These are phyloP conservation scores for Columba guinea DNA, from an alignment of 2,797 vertebrate genomes.

Conservation along the genomic window DNA sequence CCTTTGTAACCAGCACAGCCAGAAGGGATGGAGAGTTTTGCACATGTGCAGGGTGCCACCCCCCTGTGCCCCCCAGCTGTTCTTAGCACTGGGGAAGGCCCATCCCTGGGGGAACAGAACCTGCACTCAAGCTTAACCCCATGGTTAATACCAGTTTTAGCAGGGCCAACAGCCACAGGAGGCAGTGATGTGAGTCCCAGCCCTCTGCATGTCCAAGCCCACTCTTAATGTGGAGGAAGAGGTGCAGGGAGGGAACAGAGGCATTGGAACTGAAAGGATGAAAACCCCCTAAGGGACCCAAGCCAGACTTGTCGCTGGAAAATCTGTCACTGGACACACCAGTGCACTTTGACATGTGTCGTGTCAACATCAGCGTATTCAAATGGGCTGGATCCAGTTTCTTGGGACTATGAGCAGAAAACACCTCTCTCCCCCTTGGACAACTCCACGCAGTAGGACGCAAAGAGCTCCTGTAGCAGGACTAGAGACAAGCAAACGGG, in stretches of 20 bases:
- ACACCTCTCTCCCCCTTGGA: neutral
- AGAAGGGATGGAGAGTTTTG: neutral
- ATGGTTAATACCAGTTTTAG: accelerated
- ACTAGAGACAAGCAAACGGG: neutral
- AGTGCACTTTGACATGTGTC: neutral
- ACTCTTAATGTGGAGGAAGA: neutral
- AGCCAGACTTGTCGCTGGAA: neutral
- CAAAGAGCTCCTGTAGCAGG: neutral
- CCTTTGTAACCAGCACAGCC: accelerated
- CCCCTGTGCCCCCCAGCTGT: neutral
- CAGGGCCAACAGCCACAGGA: accelerated
- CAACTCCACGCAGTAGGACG: neutral
- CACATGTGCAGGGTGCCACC: too few species aligned
- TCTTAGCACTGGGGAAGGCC: neutral
- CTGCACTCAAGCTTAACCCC: accelerated
- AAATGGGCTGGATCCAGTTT: neutral
- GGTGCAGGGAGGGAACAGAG: neutral
- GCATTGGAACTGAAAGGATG: neutral
- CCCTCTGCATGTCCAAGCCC: neutral
- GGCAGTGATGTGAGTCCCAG: accelerated
- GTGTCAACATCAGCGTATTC: neutral
- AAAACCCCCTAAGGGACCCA: neutral
- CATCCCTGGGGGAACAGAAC: neutral
- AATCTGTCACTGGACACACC: neutral
- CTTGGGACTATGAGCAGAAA: neutral